Evolutionary conservation across 2,888 invertebrate genomes (phyloP), one percentile per base, ranked within the genome.

Genomic region (Amiota communis): DNA sequence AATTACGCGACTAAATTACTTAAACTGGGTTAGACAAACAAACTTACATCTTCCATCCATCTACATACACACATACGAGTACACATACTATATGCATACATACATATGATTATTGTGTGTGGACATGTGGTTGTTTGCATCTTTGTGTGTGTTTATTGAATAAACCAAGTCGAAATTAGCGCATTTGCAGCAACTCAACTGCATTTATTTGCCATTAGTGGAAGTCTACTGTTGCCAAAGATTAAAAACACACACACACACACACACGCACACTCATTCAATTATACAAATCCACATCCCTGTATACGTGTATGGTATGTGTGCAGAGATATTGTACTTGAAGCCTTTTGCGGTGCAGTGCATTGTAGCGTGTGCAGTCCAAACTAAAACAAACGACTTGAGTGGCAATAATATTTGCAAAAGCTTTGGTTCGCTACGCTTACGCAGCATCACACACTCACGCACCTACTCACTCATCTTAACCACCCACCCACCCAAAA

Each of bases 141-240:
- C 2, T 36, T 6, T 6, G 6, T 36, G 36, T 36, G 36, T 36
- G 36, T 36, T 59, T 59, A 59, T 76, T 74, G 80, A 80, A 80
- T 77, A 81, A 82, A 78, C 84, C 82, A 76, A 80, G 80, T 81
- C 81, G 77, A 80, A 81, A 79, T 73, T 77, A 81, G 67, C 67
- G 51, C 65, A 65, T 46, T 63, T 15, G 59, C 59, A 59, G 36
- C 36, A 53, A n/a, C 63, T 63, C 46, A 63, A 63, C 36, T 63
- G 13, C 46, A 63, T 36, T 48, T 65, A 48, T 65, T 15, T 48
- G 67, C 23, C n/a, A 53, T 51, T 53, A 68, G 53, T 36, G n/a
- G 46, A 36, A 13, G 63, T 10, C n/a, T 36, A 46, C 36, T 36
- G 63, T 36, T 36, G 36, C 13, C 46, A 23, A 59, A 36, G 36